A percentile compares a stretch with the other conserved stretches of the same genome.
Conservation (phyloP, 2,113 vertebrate species). For the Alouatta palliata region DNA sequence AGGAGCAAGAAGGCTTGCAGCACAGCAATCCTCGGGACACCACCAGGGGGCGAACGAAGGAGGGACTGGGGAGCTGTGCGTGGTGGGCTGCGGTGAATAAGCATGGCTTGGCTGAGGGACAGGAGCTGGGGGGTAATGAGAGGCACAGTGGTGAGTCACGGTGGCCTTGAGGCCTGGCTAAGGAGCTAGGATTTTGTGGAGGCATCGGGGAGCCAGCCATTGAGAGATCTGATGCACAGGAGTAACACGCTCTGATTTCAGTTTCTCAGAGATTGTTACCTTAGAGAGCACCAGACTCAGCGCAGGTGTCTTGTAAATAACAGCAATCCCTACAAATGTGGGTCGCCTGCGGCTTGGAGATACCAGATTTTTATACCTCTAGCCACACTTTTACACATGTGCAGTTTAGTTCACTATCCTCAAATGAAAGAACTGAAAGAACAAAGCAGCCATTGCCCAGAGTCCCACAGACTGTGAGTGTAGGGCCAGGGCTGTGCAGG, state of each 20-base stretch:
- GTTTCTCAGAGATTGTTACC: rapidly evolving
- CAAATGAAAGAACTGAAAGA: background rate
- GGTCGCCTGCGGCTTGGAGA: background rate
- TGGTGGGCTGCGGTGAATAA: rapidly evolving
- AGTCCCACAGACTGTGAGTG: rapidly evolving
- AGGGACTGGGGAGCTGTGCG: background rate
- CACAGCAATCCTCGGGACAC: background rate
- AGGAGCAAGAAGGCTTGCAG: background rate
- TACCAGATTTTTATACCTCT: background rate
- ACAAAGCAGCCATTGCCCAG: rapidly evolving
- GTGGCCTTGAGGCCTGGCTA: rapidly evolving
- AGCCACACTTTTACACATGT: too few relatives aligned
- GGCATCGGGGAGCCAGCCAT: background rate
- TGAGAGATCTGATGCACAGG: background rate
- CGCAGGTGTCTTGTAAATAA: background rate
- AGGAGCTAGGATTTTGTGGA: background rate
- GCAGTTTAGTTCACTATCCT: background rate
- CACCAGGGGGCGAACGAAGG: background rate
- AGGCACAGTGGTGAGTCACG: rapidly evolving
- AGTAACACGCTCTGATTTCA: rapidly evolving
- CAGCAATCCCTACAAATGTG: background rate
- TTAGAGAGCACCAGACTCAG: background rate
- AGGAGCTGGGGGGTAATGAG: background rate
- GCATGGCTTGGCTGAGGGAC: background rate
- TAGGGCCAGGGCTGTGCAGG: rapidly evolving